Conservation (phyloP, 2,888 invertebrate genomes). For the Brachyptera putata region DNA sequence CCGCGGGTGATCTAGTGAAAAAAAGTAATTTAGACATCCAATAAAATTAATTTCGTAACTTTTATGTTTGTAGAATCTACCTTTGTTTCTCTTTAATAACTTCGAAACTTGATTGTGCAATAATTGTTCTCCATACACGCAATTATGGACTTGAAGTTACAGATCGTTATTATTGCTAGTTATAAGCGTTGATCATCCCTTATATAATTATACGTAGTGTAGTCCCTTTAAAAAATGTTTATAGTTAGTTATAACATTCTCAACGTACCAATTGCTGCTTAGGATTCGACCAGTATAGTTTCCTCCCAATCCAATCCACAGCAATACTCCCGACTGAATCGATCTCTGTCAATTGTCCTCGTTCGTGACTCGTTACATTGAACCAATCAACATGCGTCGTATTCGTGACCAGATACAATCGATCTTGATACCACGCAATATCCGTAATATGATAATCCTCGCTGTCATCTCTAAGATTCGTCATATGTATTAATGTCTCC, state of each 20-base stretch:
- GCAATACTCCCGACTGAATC: conserved; percentile 74
- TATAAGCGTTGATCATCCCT: too few species aligned
- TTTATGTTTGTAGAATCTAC: too few species aligned
- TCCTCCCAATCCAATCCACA: conserved; percentile 86
- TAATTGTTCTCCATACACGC: too few species aligned
- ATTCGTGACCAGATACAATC: conserved; percentile 70
- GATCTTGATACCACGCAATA: conserved; percentile 72
- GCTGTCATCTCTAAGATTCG: conserved; percentile 49
- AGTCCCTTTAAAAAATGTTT: too few species aligned
- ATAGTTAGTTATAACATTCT: not conserved
- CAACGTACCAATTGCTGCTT: conserved; percentile 68
- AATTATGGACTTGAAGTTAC: too few species aligned
- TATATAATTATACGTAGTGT: too few species aligned
- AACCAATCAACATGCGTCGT: conserved; percentile 67
- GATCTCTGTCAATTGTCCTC: conserved; percentile 58
- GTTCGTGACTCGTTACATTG: conserved; percentile 58
- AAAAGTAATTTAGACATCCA: too few species aligned
- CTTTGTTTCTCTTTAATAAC: too few species aligned
- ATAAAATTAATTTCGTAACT: too few species aligned
- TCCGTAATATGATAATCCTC: conserved; percentile 58
- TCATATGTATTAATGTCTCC: conserved; percentile 60
- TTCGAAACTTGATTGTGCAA: too few species aligned
- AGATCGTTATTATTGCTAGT: too few species aligned
- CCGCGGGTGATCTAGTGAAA: conserved; percentile 61
- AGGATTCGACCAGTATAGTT: conserved; percentile 87